These are phyloP conservation scores for Porites australiensis DNA, from an alignment of 64 coral and sea anemone genomes.

Conservation along the genomic window DNA sequence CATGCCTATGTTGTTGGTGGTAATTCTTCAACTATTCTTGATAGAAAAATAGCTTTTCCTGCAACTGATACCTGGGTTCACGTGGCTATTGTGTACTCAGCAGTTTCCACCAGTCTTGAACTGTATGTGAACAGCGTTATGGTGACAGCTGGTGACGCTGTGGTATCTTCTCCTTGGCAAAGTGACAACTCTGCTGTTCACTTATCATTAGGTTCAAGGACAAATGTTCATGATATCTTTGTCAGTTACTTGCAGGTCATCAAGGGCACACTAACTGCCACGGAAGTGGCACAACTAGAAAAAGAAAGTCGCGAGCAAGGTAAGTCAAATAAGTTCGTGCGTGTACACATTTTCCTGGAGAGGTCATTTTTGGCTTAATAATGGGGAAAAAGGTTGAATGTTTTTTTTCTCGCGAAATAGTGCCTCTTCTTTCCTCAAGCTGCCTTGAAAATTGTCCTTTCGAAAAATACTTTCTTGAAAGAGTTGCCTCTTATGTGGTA, in stretches of 20 bases:
- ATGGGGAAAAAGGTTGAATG: too few relatives aligned
- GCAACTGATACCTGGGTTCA: not conserved
- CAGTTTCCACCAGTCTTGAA: not conserved
- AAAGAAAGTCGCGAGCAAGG: constrained; percentile 7
- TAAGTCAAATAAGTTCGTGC: not conserved
- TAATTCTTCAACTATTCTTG: not conserved
- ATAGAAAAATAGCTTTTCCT: not conserved
- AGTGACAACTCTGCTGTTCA: not conserved
- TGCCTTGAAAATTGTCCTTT: too few relatives aligned
- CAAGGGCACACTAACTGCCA: not conserved
- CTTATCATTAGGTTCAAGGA: not conserved
- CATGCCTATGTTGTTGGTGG: constrained; percentile 1
- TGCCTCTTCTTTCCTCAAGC: too few relatives aligned
- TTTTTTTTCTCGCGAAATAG: too few relatives aligned
- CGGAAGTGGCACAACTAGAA: not conserved
- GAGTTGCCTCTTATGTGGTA: too few relatives aligned
- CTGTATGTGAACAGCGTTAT: not conserved
- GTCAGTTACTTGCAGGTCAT: not conserved
- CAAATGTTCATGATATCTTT: not conserved
- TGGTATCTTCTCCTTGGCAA: not conserved
- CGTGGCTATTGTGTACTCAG: not conserved
- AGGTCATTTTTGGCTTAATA: too few relatives aligned
- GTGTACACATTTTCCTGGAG: too few relatives aligned
- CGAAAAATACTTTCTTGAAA: too few relatives aligned
- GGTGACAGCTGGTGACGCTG: not conserved